Evolutionary conservation across 2,888 invertebrate genomes (phyloP), one percentile per base, ranked within the genome.

Genomic region (Orthosia incerta): DNA sequence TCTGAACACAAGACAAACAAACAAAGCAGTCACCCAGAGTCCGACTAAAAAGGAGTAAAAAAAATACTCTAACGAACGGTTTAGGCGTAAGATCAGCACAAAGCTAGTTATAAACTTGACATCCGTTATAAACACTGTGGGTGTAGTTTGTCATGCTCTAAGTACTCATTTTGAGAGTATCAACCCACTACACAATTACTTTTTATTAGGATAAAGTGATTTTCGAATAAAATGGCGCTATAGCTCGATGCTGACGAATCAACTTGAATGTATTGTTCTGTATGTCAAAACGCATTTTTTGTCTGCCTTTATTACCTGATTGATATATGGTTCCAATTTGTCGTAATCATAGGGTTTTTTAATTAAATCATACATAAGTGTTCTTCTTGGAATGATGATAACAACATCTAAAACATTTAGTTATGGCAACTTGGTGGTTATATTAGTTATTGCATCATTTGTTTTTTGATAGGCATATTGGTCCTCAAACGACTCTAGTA

Each of bases 191-290:
- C 16, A 62, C 68, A 69, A 77, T 85, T 73, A 77, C 66, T 71
- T 79, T 77, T 82, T 62, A 71, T 82, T 82, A 67, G 61, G 65
- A 74, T 78, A 71, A 84, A 77, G 76, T 67, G 77, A 86, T 85
- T 84, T 71, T 55, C 57, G 56, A 66, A 69, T 75, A 68, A 81
- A 77, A 69, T 51, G n/a, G 39, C 63, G 31, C 26, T 51, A 15
- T 39, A 16, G 13, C 51, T 59, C 39, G 62, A 46, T 48, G 20
- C 13, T 74, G 18, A 20, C 5, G 9, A 31, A 59, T 51, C 18
- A n/a, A 66, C 1, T 13, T 56, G 0, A 23, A 56, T 51, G 2
- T 20, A 16, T 63, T 68, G 82, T 81, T 81, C 82, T 59, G 81
- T 74, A 23, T 13, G 4, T 57, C 12, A 55, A 59, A 4, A 7